phyloP scores from a whole-genome alignment of 1,140 invertebrate genomes.

The Meteorus sp. region DNA sequence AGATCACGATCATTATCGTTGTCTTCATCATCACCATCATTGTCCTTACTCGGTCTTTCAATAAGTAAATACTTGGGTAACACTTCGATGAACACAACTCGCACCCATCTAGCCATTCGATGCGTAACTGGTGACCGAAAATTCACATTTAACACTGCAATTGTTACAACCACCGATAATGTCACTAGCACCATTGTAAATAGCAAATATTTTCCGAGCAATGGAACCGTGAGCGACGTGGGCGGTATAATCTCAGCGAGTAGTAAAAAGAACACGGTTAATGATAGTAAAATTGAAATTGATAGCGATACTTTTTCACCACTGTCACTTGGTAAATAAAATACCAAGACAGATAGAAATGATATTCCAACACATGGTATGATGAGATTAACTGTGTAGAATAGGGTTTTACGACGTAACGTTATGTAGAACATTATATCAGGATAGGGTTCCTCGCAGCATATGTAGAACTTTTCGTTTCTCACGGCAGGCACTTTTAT shows the following conservation, averaged over 20 bases:
- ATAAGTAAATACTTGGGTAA: constrained; percentile 86
- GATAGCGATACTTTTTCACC: constrained; percentile 97
- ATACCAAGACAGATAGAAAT: constrained; percentile 96
- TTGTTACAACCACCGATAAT: constrained; percentile 95
- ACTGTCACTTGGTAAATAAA: constrained; percentile 97
- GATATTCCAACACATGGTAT: constrained; percentile 96
- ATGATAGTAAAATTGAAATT: constrained; percentile 96
- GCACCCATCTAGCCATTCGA: constrained; percentile 89
- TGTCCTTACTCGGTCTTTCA: constrained; percentile 77
- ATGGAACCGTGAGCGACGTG: constrained; percentile 96
- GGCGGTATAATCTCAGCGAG: constrained; percentile 98
- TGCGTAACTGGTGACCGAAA: constrained; percentile 98
- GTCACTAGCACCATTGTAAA: constrained; percentile 99
- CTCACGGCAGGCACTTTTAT: constrained; percentile 84
- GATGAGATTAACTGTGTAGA: constrained; percentile 96
- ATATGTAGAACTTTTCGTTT: constrained; percentile 88
- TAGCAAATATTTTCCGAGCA: constrained; percentile 96
- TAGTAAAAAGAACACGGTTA: constrained; percentile 98
- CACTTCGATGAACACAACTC: constrained; percentile 84
- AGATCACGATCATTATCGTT: constrained; percentile 54
- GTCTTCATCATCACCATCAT: constrained; percentile 65
- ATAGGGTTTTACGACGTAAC: constrained; percentile 92
- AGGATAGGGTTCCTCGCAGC: constrained; percentile 88
- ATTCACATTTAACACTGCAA: constrained; percentile 97
- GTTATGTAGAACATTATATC: constrained; percentile 99